These are phyloP conservation scores for Diarsia mendica DNA, from an alignment of 2,888 invertebrate genomes.

Conservation along the genomic window DNA sequence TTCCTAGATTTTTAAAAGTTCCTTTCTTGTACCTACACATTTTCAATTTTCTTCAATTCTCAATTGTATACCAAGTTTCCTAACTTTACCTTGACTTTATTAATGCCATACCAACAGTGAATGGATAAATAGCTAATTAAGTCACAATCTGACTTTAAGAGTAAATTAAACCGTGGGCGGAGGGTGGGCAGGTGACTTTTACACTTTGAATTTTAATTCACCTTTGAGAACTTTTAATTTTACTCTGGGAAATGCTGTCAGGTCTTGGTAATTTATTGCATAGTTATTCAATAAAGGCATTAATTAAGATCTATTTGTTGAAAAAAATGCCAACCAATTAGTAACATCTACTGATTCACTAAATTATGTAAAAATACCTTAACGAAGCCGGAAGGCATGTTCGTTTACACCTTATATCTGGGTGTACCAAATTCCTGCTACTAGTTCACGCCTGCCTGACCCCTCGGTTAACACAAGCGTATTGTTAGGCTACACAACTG, in stretches of 20 bases:
- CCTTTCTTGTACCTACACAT: too few species aligned
- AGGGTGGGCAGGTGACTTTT: neutral
- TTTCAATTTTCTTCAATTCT: too few species aligned
- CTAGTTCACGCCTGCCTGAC: neutral
- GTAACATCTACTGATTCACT: too few species aligned
- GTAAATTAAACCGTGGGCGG: neutral
- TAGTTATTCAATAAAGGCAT: neutral
- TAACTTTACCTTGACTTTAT: too few species aligned
- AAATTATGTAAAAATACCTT: too few species aligned
- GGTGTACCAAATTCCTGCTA: neutral
- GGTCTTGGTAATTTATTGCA: neutral
- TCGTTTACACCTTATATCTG: too few species aligned
- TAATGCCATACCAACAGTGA: slow-evolving; percentile 4
- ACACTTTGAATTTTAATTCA: neutral
- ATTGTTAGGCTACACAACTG: neutral
- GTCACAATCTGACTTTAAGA: neutral
- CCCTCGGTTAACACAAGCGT: neutral
- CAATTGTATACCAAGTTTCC: too few species aligned
- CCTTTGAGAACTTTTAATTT: neutral
- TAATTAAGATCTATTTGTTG: too few species aligned
- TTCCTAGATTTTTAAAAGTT: too few species aligned
- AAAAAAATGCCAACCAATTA: too few species aligned
- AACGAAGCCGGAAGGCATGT: too few species aligned
- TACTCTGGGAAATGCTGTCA: neutral
- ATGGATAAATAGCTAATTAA: slow-evolving; percentile 13